Base-by-base conservation (phyloP, 1,140 invertebrate species). In the Lordiphosa clarofinis region DNA sequence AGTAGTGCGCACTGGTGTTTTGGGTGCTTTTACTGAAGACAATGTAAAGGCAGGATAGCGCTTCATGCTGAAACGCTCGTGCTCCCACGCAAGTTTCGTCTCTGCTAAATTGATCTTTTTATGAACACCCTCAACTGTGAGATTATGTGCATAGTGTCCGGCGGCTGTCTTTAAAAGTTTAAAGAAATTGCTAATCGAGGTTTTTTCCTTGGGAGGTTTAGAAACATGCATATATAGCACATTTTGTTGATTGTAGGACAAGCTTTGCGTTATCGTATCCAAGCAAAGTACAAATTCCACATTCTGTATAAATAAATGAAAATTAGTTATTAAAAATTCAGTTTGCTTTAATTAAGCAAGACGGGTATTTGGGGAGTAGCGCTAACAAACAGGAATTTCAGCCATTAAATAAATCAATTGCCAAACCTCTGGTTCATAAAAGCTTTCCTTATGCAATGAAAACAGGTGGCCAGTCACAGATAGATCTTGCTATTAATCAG, bases 91-190 rank as follows among this genome's bases (percentile, higher is more conserved):
- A 28, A 99, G 89, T 52, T 94, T 91, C 54, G 97, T 96, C 48
- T 99, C 96, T 1, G 96, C 96, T n/a, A 99, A 90, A 91, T 99
- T 98, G 65, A 99, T 99, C 91, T 99, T 99, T 89, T 99, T 99
- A 81, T 99, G 97, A 9, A 97, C 91, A 46, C 96, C 92, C 72
- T 96, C 93, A 19, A 97, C 91, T 4, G 91, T 92, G 0, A 94
- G 75, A 12, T 91, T 89, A 8, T 88, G 72, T 0, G 43, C 28
- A 61, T 89, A 81, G 4, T 84, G 67, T 0, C 89, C 86, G 4
- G 92, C 90, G 0, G 92, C 90, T 15, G 89, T 75, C 86, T 93
- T 93, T 11, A 94, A 86, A 67, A 93, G 91, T 88, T 95, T 92
- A 44, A 93, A 94, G 87, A 97, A 95, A 33, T 91, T 82, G 56